These are phyloP conservation scores for Andrena cerasifolii DNA, from an alignment of 1,140 invertebrate genomes.

Conservation along the genomic window DNA sequence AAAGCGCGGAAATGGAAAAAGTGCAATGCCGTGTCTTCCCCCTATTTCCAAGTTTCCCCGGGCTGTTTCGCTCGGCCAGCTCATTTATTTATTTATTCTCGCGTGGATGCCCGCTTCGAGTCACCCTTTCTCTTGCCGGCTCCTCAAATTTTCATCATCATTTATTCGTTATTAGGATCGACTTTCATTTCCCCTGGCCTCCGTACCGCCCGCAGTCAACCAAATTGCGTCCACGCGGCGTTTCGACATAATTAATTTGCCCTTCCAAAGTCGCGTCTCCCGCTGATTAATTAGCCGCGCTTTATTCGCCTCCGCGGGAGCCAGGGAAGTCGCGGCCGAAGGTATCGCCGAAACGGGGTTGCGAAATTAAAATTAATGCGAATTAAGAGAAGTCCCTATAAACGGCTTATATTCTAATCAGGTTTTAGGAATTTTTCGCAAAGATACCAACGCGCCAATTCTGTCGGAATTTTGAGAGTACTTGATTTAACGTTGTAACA, in stretches of 20 bases:
- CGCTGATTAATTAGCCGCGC: slow-evolving; percentile 37
- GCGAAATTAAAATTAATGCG: slow-evolving; percentile 30
- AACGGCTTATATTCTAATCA: no score
- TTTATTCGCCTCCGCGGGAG: slow-evolving; percentile 28
- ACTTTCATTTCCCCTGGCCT: neutral
- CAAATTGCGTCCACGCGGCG: neutral
- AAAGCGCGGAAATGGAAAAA: slow-evolving; percentile 63
- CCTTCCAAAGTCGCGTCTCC: slow-evolving; percentile 1
- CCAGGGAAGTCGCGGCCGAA: neutral
- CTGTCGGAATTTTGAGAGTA: no score
- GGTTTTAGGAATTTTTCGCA: no score
- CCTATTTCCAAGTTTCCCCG: slow-evolving; percentile 31
- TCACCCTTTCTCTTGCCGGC: slow-evolving; percentile 18
- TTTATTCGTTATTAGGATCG: slow-evolving; percentile 48
- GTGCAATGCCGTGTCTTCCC: slow-evolving; percentile 66
- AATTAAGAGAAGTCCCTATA: no score
- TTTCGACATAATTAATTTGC: slow-evolving; percentile 40
- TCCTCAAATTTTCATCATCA: slow-evolving; percentile 47
- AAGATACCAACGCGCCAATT: no score
- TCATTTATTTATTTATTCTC: slow-evolving; percentile 53
- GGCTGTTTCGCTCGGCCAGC: slow-evolving; percentile 1
- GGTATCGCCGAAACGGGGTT: neutral
- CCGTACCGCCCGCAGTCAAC: neutral
- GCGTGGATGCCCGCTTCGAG: slow-evolving; percentile 27
- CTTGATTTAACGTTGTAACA: no score